Evolutionary conservation across 2,797 vertebrate genomes (phyloP).

Genomic region (Enteromius argenteus): DNA sequence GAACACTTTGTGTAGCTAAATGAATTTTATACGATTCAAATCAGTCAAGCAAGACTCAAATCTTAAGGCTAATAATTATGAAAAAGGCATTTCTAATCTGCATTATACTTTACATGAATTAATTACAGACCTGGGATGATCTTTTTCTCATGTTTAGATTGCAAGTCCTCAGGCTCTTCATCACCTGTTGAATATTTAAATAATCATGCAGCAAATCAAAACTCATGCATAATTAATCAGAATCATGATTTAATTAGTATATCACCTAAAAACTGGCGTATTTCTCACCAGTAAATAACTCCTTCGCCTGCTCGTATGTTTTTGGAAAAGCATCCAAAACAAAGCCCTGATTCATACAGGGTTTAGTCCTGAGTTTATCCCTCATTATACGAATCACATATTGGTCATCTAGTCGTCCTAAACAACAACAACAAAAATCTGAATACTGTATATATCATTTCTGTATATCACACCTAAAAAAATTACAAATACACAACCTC

Average conservation of each 20-base stretch:
- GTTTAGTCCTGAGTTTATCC: constrained; percentile 86
- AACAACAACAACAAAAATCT: background rate
- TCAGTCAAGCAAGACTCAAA: constrained; percentile 4
- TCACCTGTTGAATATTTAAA: constrained; percentile 74
- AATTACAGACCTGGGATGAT: constrained; percentile 82
- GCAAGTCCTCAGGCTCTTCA: constrained; percentile 74
- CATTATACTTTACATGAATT: constrained; percentile 33
- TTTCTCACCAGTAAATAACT: constrained; percentile 85
- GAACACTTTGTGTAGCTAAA: background rate
- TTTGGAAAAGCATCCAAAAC: constrained; percentile 90
- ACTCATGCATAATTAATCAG: constrained; percentile 6
- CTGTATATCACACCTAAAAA: background rate
- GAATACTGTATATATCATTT: background rate
- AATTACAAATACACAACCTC: constrained; percentile 72
- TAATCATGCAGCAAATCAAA: constrained; percentile 1
- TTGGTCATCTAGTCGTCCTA: constrained; percentile 83
- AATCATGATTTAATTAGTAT: constrained; percentile 24
- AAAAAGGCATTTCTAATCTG: constrained; percentile 23
- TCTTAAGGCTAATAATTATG: constrained; percentile 24
- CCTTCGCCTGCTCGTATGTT: constrained; percentile 85
- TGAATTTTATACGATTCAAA: background rate
- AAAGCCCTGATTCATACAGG: constrained; percentile 93
- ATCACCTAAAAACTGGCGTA: background rate
- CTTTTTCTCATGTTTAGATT: constrained; percentile 70
- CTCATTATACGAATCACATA: constrained; percentile 82